Evolutionary conservation across 1,140 invertebrate species (phyloP), one percentile per base, ranked within the genome.

Genomic region (Drepana arcuata): DNA sequence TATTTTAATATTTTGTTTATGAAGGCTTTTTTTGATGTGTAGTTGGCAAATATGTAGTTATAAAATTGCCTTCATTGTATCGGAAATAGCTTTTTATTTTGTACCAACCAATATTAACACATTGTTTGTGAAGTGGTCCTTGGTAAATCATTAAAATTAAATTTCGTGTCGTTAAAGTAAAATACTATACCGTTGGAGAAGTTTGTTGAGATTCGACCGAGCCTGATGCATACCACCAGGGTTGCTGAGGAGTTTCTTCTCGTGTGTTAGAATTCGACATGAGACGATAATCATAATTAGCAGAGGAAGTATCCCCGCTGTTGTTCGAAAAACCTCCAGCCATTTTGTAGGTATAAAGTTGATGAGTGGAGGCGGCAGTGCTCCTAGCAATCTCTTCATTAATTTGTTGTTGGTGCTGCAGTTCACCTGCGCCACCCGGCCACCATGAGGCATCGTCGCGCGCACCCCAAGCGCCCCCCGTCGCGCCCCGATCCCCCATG

Each of bases 331-430:
- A 91, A 65, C 89, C 90, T 65, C 89, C 90, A 66, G 91, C 89
- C 91, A 93, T 92, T 86, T 93, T 93, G 83, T 93, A 93, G 41
- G 89, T 89, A 68, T 92, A 92, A 45, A 93, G 85, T 70, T 93
- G 92, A 66, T 92, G 91, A 32, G 88, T 88, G 9, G 84, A 75
- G 29, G 85, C 81, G 16, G 87, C 88, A 28, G 89, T 85, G 40
- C 73, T 83, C 18, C 80, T 62, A n/a, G 77, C 78, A 40, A 84
- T 82, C 47, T 83, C 85, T 69, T 86, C 77, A 66, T 78, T 72
- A 43, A 86, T 70, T 66, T 84, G 85, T 66, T 85, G 86, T 67
- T 88, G 87, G 64, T 86, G 86, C 60, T 86, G 86, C 64, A 86
- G 74, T 64, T 85, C 83, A 58, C 80, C 83, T 57, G 86, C 80